These are phyloP conservation scores for Pristionchus fissidentatus DNA, from an alignment of 2,888 invertebrate genomes.

Conservation along the genomic window DNA sequence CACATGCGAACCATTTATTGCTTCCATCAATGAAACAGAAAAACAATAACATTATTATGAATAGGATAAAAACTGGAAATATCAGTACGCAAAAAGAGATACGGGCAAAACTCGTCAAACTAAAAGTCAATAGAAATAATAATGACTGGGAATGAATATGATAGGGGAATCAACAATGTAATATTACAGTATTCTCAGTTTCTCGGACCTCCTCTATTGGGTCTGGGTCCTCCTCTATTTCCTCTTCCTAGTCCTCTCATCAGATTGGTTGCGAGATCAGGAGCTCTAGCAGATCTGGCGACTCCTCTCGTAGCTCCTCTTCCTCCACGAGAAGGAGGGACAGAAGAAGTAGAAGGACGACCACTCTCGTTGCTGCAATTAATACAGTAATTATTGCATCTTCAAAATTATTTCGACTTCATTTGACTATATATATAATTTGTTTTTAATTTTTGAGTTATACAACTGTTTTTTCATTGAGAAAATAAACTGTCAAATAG, in stretches of 20 bases:
- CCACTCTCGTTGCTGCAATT: constrained; percentile 12
- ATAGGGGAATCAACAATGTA: neutral
- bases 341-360: constrained; percentile 31
- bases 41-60: constrained; percentile 17
- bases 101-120: neutral
- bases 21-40: neutral
- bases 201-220: constrained; percentile 15
- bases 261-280: constrained; percentile 5
- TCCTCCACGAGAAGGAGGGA: neutral
- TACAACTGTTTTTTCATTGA: too few species aligned
- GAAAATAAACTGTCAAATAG: too few species aligned
- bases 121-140: too few species aligned
- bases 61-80: neutral
- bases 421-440: too few species aligned
- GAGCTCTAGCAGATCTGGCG: neutral
- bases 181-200: neutral
- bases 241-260: constrained; percentile 14
- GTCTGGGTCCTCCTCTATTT: constrained; percentile 10
- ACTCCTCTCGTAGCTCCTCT: neutral
- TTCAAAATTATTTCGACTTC: too few species aligned
- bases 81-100: neutral
- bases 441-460: too few species aligned
- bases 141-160: too few species aligned
- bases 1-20: neutral
- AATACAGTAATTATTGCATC: too few species aligned